Evolutionary conservation across 2,797 vertebrate genomes (phyloP), one percentile per base, ranked within the genome.

Genomic region (Rhincodon typus): DNA sequence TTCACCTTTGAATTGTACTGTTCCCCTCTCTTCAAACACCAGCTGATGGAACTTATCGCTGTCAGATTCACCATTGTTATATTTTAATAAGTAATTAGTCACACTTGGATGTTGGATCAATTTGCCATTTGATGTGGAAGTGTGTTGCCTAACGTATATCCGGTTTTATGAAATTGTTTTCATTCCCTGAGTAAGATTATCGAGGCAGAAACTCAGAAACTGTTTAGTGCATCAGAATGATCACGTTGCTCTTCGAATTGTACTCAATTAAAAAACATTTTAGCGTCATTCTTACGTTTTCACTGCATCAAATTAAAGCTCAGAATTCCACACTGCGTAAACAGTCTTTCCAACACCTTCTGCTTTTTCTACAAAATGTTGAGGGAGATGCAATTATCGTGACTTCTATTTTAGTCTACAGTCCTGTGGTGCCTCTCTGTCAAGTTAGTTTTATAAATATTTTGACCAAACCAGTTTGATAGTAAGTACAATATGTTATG

Each of bases 391-490:
- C 88, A 91, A 67, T 88, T 57, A 57, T 88, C 86, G 66, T 69
- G 66, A 27, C 67, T 95, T 77, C 27, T 57, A 77, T 74, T 95
- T 95, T 72, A 67, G 72, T 46, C 23, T 34, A 77, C 69, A 74
- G 50, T 57, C 46, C 94, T 57, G 94, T 95, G 94, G 69, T 77
- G 70, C 72, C 94, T 77, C 46, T 95, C 50, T 53, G 94, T 95
- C 94, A 95, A 95, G 50, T 93, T 95, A 77, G 70, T 53, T 53
- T 77, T 50, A 74, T 93, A 93, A 93, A 93, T 93, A 93, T 93
- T 93, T 93, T 95, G 94, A 95, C 94, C 94, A 95, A 95, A 95
- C 27, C 67, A 72, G 46, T 53, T 95, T 30, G 94, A 57, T 93
- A 93, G 66, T 93, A 69, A 67, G 90, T 93, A 93, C 62, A 69